Conservation (phyloP, 2,888 invertebrate genomes). For the Choreutis nemorana region DNA sequence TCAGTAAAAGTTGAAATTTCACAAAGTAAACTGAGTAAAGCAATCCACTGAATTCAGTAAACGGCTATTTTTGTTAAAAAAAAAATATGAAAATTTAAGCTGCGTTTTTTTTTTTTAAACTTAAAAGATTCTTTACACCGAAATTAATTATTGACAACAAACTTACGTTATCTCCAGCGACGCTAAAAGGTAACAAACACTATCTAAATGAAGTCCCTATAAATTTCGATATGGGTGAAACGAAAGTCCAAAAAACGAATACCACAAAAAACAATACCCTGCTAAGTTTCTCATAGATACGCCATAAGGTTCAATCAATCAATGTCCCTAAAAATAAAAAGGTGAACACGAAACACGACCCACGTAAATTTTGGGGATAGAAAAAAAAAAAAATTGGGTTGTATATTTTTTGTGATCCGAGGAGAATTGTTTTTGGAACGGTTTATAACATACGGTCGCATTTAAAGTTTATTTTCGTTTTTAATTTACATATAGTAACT, state of each 20-base stretch:
- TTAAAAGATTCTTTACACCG: too few relatives aligned
- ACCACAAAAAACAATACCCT: conserved; percentile 48
- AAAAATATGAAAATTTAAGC: too few relatives aligned
- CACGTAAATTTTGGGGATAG: conserved; percentile 49
- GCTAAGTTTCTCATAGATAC: conserved; percentile 51
- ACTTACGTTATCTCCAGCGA: too few relatives aligned
- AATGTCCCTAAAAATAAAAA: conserved; percentile 61
- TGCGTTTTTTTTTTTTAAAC: too few relatives aligned
- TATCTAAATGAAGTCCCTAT: conserved; percentile 58
- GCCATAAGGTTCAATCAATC: conserved; percentile 62
- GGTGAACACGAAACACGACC: conserved; percentile 45
- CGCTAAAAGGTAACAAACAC: conserved; percentile 22
- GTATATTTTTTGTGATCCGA: conserved; percentile 41
- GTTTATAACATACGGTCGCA: conserved; percentile 30
- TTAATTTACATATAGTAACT: too few relatives aligned
- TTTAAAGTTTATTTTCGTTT: conserved; percentile 27
- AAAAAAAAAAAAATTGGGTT: conserved; percentile 48
- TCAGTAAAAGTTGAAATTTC: too few relatives aligned
- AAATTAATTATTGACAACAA: too few relatives aligned
- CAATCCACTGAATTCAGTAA: too few relatives aligned
- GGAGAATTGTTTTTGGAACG: conserved; percentile 38
- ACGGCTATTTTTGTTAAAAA: too few relatives aligned
- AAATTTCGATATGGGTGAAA: conserved; percentile 33
- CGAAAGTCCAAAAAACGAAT: conserved; percentile 24
- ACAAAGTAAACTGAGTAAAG: too few relatives aligned